A percentile compares a stretch with the other conserved stretches of the same genome.
phyloP scores from a whole-genome alignment of 2,888 invertebrate genomes.

The Drosophila kanekoi region DNA sequence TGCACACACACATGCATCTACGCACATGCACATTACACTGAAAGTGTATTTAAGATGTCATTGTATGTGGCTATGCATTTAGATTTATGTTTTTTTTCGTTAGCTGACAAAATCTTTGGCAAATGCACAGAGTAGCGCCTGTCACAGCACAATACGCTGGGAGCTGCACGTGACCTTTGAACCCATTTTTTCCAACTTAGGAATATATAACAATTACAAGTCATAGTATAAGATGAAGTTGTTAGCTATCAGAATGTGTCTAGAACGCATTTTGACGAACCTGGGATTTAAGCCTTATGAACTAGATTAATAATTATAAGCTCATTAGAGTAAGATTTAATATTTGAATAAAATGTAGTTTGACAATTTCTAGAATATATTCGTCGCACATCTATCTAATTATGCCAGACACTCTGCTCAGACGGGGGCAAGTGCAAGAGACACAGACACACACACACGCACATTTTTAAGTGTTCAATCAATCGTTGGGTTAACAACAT shows the following conservation, averaged over 20 bases:
- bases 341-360: neutral
- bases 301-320: too few species aligned
- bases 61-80: slow-evolving; percentile 26
- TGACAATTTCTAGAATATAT: neutral
- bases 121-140: too few species aligned
- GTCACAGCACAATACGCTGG: neutral
- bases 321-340: too few species aligned
- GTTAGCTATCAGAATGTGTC: too few species aligned
- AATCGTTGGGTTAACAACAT: slow-evolving; percentile 48
- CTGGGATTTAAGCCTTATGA: too few species aligned
- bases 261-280: too few species aligned
- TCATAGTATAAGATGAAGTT: too few species aligned
- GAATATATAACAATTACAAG: too few species aligned
- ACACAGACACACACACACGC: neutral
- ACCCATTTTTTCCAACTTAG: too few species aligned
- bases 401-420: slow-evolving; percentile 22
- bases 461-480: slow-evolving; percentile 34
- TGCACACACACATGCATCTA: neutral
- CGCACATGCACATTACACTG: neutral
- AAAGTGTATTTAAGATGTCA: slow-evolving; percentile 19
- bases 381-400: slow-evolving; percentile 31
- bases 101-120: slow-evolving; percentile 30
- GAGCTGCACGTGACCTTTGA: neutral
- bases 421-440: slow-evolving; percentile 8
- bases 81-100: slow-evolving; percentile 20